Evolutionary conservation across 1,140 invertebrate genomes (phyloP).

Genomic region (Pogonomyrmex californicus): DNA sequence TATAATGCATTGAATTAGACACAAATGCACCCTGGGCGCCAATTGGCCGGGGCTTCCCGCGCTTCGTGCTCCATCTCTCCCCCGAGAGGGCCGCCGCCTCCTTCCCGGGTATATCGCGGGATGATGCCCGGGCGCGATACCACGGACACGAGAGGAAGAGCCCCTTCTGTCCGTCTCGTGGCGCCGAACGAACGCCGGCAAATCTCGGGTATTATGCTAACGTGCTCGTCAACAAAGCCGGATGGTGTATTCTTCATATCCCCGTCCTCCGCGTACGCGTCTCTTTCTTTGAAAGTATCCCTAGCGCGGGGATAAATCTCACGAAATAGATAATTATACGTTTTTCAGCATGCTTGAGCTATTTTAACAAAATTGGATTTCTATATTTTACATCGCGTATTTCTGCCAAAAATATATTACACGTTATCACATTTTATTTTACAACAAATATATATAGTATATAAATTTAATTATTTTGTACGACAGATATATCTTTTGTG

Average conservation of each 20-base stretch:
- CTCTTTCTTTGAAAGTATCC: not conserved
- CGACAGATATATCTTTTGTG: too few relatives aligned
- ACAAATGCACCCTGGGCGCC: constrained; percentile 85
- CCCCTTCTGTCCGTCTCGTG: constrained; percentile 9
- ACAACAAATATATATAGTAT: too few relatives aligned
- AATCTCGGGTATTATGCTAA: constrained; percentile 68
- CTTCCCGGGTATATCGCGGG: constrained; percentile 63
- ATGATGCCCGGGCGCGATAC: constrained; percentile 66
- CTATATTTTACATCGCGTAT: not conserved
- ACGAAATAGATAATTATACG: not conserved
- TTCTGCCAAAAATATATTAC: too few relatives aligned
- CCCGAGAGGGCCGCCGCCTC: constrained; percentile 79
- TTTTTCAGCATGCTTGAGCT: not conserved
- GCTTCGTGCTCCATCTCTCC: constrained; percentile 82
- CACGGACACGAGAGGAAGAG: constrained; percentile 31
- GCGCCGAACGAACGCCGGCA: constrained; percentile 18
- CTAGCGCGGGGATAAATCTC: too few relatives aligned
- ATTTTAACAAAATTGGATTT: not conserved
- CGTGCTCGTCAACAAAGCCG: constrained; percentile 60
- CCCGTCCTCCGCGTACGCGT: not conserved
- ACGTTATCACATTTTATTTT: too few relatives aligned
- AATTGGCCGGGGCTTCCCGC: constrained; percentile 83
- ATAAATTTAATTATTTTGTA: too few relatives aligned
- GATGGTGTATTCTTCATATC: not conserved
- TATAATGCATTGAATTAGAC: constrained; percentile 86